Conservation (phyloP, 1,140 invertebrate species). For the Panonychus citri region DNA sequence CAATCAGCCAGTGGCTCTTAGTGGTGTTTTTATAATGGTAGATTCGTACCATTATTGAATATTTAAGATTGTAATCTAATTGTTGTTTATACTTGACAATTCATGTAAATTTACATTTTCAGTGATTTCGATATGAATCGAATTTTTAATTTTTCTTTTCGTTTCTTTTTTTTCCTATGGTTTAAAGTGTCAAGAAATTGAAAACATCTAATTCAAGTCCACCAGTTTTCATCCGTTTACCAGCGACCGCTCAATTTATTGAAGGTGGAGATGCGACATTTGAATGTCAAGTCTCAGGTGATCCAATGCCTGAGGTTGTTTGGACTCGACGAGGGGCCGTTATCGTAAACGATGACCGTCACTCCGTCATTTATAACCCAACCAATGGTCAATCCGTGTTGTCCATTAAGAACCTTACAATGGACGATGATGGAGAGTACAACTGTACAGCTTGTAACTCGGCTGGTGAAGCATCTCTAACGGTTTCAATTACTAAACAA, state of each 20-base stretch:
- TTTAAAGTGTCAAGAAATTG: too few relatives aligned
- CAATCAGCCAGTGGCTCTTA: too few relatives aligned
- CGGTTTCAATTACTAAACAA: conserved; percentile 64
- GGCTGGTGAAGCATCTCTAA: conserved; percentile 77
- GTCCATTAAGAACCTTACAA: conserved; percentile 67
- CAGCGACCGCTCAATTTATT: conserved; percentile 72
- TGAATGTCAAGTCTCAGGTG: conserved; percentile 66
- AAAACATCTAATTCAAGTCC: conserved; percentile 23
- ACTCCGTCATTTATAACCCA: conserved; percentile 63
- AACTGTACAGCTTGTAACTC: conserved; percentile 77
- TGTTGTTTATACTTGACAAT: too few relatives aligned
- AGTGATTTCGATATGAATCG: too few relatives aligned
- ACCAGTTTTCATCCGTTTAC: conserved; percentile 75
- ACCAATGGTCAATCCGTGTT: conserved; percentile 59
- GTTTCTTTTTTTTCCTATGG: too few relatives aligned
- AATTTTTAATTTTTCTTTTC: too few relatives aligned
- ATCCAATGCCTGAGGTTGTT: conserved; percentile 72
- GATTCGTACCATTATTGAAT: too few relatives aligned
- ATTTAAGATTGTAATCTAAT: too few relatives aligned
- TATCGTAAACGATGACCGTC: conserved; percentile 30
- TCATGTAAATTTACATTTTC: too few relatives aligned
- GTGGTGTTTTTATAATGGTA: too few relatives aligned
- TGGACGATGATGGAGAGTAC: conserved; percentile 84
- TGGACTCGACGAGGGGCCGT: conserved; percentile 62
- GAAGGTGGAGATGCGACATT: conserved; percentile 78